A percentile compares a stretch with the other conserved stretches of the same genome.
These are phyloP conservation scores for Drosophila flavopinicola DNA, from an alignment of 2,888 invertebrate genomes.

Conservation along the genomic window DNA sequence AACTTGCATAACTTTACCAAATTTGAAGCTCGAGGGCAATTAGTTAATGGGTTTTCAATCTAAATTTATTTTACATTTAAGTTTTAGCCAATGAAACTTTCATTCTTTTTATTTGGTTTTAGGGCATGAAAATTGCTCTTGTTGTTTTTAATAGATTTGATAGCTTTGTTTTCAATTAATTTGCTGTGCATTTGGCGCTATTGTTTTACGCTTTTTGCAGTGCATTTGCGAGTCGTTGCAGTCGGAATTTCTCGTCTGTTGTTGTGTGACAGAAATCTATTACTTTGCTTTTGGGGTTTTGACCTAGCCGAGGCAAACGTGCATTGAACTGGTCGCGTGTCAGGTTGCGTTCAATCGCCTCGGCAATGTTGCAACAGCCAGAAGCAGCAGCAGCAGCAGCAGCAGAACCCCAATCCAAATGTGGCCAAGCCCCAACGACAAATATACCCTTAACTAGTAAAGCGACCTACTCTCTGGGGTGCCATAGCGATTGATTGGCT, in stretches of 20 bases:
- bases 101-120: too few relatives aligned
- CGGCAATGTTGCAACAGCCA: constrained; percentile 18
- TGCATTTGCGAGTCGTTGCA: constrained; percentile 1
- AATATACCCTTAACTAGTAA: neutral
- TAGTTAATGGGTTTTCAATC: too few relatives aligned
- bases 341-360: constrained; percentile 75
- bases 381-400: too few relatives aligned
- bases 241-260: constrained; percentile 5
- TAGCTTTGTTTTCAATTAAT: too few relatives aligned
- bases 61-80: too few relatives aligned
- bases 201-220: neutral
- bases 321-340: constrained; percentile 80
- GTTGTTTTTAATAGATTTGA: too few relatives aligned
- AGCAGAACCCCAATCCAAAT: neutral
- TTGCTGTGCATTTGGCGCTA: too few relatives aligned
- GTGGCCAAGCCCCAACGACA: too few relatives aligned
- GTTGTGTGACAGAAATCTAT: constrained; percentile 61
- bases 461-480: constrained; percentile 67
- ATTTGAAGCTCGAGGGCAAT: too few relatives aligned
- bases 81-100: too few relatives aligned
- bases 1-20: too few relatives aligned
- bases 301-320: constrained; percentile 65
- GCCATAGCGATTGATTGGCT: constrained; percentile 83
- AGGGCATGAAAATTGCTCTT: too few relatives aligned
- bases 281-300: constrained; percentile 58